phyloP scores from a whole-genome alignment of 2,888 invertebrate species.

The Drosophila yooni region DNA sequence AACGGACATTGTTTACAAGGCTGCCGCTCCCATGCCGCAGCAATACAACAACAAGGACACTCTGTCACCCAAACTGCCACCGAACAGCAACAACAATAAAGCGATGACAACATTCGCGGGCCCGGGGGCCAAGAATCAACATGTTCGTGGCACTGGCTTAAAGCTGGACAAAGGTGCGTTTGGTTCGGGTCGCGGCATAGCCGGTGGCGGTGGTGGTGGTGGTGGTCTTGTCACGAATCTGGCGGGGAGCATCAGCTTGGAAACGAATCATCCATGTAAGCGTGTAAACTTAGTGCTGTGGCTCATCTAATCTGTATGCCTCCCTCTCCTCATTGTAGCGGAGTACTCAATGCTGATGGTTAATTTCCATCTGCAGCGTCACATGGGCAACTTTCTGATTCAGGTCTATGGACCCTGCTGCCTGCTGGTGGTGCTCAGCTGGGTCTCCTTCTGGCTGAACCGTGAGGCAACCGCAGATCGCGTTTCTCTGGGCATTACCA shows the following conservation, averaged over 20 bases:
- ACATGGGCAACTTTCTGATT: constrained; percentile 94
- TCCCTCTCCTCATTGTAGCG: constrained; percentile 82
- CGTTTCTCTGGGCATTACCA: constrained; percentile 92
- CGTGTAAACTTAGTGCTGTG: constrained; percentile 4
- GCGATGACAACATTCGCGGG: constrained; percentile 75
- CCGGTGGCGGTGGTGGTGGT: constrained; percentile 48
- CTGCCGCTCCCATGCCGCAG: constrained; percentile 73
- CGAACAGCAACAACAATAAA: constrained; percentile 60
- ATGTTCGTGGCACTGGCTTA: constrained; percentile 80
- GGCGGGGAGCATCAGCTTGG: constrained; percentile 67
- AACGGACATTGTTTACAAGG: constrained; percentile 86
- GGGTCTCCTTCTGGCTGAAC: constrained; percentile 95
- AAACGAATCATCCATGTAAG: constrained; percentile 79
- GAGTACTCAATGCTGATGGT: constrained; percentile 90
- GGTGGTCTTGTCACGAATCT: constrained; percentile 51
- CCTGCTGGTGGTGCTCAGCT: constrained; percentile 92
- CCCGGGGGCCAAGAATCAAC: constrained; percentile 80
- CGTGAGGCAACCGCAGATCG: constrained; percentile 93
- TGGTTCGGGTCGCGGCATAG: constrained; percentile 61
- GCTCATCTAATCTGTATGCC: background rate
- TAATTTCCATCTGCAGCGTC: constrained; percentile 91
- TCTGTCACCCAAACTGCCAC: constrained; percentile 30
- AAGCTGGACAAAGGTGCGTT: constrained; percentile 79
- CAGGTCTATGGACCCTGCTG: constrained; percentile 95
- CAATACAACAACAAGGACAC: constrained; percentile 65